phyloP scores from a whole-genome alignment of 2,888 invertebrate species.

The Agonopterix alstromeriana region DNA sequence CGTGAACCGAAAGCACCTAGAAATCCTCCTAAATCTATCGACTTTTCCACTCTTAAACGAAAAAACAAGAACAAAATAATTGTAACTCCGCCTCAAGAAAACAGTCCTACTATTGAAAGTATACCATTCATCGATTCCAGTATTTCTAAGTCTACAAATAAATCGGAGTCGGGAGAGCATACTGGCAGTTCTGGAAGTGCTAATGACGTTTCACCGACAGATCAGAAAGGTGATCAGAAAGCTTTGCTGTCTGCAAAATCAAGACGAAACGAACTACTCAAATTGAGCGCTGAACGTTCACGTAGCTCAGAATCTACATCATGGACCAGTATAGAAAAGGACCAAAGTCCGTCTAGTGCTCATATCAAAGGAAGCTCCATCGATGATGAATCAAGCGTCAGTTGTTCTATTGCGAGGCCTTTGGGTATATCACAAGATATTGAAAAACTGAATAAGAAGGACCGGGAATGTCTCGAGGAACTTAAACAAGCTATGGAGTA shows the following conservation, averaged over 20 bases:
- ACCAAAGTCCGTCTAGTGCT: constrained; percentile 78
- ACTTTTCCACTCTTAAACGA: constrained; percentile 56
- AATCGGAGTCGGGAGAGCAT: constrained; percentile 61
- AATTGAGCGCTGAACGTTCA: constrained; percentile 84
- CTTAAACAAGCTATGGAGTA: constrained; percentile 77
- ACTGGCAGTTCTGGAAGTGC: constrained; percentile 64
- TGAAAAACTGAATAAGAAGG: constrained; percentile 80
- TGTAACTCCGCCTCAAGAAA: constrained; percentile 78
- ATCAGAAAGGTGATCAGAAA: constrained; percentile 49
- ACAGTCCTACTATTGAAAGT: constrained; percentile 77
- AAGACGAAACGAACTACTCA: constrained; percentile 74
- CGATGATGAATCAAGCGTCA: constrained; percentile 84
- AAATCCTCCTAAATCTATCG: constrained; percentile 41
- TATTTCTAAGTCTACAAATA: constrained; percentile 52
- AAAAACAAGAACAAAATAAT: constrained; percentile 77
- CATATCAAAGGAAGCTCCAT: constrained; percentile 81
- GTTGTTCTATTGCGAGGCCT: constrained; percentile 87
- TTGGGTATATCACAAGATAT: constrained; percentile 87
- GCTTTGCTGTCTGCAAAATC: constrained; percentile 64
- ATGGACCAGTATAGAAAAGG: constrained; percentile 88
- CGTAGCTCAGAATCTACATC: constrained; percentile 87
- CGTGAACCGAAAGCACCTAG: constrained; percentile 39
- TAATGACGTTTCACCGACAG: constrained; percentile 57
- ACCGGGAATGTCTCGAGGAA: constrained; percentile 78
- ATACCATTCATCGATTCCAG: constrained; percentile 66